phyloP scores from a whole-genome alignment of 2,113 vertebrate species.

The Atherinomorus stipes region DNA sequence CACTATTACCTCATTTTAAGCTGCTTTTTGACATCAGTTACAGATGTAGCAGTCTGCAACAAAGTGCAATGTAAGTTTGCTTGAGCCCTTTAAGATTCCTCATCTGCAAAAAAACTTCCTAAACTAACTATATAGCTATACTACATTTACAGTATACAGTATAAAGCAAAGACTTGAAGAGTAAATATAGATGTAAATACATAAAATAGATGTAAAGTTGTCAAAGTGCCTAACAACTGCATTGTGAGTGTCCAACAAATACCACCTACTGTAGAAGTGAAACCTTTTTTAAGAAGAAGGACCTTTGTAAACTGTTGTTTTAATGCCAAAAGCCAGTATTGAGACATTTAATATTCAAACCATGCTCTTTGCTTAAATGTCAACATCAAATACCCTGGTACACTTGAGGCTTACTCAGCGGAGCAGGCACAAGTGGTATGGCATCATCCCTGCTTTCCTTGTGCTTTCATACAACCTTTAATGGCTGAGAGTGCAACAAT shows the following conservation, averaged over 20 bases:
- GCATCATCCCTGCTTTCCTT: slow-evolving; percentile 31
- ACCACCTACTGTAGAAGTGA: slow-evolving; percentile 11
- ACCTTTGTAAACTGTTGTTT: slow-evolving; percentile 26
- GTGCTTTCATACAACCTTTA: slow-evolving; percentile 64
- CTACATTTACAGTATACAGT: no score
- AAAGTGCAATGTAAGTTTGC: background rate
- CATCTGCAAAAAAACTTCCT: background rate
- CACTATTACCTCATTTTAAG: background rate
- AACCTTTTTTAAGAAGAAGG: slow-evolving; percentile 16
- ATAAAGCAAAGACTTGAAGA: background rate
- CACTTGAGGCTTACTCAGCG: slow-evolving; percentile 41
- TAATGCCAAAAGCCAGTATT: slow-evolving; percentile 22
- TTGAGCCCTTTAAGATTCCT: background rate
- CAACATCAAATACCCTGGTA: slow-evolving; percentile 49
- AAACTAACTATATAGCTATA: background rate
- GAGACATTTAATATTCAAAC: slow-evolving; percentile 48
- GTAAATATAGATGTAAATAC: background rate
- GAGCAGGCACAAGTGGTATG: slow-evolving; percentile 34
- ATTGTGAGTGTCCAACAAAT: slow-evolving; percentile 4
- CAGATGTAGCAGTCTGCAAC: background rate
- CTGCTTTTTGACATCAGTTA: background rate
- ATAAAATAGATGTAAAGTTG: slow-evolving; percentile 9
- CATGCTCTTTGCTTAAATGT: slow-evolving; percentile 58
- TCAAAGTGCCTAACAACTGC: slow-evolving; percentile 1
- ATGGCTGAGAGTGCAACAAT: slow-evolving; percentile 67